Conservation (phyloP, 2,888 invertebrate species). For the Eupithecia tripunctaria region DNA sequence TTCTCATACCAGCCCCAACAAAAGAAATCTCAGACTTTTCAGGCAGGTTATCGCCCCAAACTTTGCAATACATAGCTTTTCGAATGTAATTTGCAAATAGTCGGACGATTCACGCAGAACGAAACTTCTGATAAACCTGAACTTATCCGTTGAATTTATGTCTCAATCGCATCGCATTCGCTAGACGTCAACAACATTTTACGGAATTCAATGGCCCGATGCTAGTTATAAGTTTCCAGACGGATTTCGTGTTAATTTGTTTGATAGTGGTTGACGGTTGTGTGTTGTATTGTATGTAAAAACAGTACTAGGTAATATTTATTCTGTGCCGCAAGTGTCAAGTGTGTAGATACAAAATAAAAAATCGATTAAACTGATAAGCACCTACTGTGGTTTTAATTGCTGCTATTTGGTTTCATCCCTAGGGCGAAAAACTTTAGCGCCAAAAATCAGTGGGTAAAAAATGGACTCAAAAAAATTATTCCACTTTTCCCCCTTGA, state of each 20-base stretch:
- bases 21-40: not conserved
- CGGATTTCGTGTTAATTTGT: constrained; percentile 29
- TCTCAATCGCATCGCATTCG: constrained; percentile 37
- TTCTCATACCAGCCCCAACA: not conserved
- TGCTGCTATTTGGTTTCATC: too few relatives aligned
- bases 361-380: too few relatives aligned
- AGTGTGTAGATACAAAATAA: too few relatives aligned
- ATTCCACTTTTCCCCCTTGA: too few relatives aligned
- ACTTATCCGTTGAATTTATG: constrained; percentile 31
- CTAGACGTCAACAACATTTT: constrained; percentile 51
- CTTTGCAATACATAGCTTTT: constrained; percentile 18
- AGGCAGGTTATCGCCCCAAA: constrained; percentile 17
- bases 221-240: constrained; percentile 33
- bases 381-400: too few relatives aligned
- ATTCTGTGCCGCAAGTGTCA: too few relatives aligned
- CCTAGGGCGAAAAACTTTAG: too few relatives aligned
- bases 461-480: too few relatives aligned
- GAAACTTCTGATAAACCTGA: constrained; percentile 30
- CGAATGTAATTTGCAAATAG: constrained; percentile 33
- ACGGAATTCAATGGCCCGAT: constrained; percentile 26
- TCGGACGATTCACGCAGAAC: constrained; percentile 23
- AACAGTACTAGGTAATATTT: too few relatives aligned
- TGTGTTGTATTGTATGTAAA: too few relatives aligned
- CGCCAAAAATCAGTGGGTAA: too few relatives aligned
- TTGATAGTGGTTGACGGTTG: not conserved